Evolutionary conservation across 2,113 vertebrate species (phyloP).

Genomic region (Symphodus melops): DNA sequence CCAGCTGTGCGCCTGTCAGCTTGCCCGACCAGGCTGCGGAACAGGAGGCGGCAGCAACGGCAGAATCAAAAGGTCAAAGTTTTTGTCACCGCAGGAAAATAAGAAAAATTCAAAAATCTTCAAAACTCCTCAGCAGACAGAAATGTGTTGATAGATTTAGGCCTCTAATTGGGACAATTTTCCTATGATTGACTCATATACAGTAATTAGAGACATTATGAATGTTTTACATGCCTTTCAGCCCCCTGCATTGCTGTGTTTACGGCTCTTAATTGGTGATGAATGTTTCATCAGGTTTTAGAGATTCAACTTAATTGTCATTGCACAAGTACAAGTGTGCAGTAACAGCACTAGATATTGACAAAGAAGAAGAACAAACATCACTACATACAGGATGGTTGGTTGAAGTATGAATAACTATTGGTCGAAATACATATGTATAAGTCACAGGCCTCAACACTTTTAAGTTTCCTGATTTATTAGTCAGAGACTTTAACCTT

Average conservation of each 20-base stretch:
- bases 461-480: no score
- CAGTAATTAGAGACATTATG: constrained; percentile 27
- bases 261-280: constrained; percentile 42
- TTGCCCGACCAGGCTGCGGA: constrained; percentile 51
- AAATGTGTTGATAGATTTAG: constrained; percentile 50
- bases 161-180: constrained; percentile 35
- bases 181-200: constrained; percentile 62
- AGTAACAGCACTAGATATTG: no score
- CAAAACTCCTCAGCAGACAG: constrained; percentile 32
- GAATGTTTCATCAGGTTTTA: neutral
- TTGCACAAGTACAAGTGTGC: no score
- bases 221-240: constrained; percentile 51
- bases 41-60: constrained; percentile 24
- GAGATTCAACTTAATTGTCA: neutral
- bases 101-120: constrained; percentile 47
- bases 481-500: no score
- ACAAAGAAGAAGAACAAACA: no score
- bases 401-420: no score
- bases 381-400: no score
- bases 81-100: constrained; percentile 53
- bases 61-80: constrained; percentile 38
- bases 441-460: no score
- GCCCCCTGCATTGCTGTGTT: constrained; percentile 50
- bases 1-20: constrained; percentile 70
- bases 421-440: no score